Conservation (phyloP, 2,113 vertebrate genomes). For the Thinocorus orbignyianus region DNA sequence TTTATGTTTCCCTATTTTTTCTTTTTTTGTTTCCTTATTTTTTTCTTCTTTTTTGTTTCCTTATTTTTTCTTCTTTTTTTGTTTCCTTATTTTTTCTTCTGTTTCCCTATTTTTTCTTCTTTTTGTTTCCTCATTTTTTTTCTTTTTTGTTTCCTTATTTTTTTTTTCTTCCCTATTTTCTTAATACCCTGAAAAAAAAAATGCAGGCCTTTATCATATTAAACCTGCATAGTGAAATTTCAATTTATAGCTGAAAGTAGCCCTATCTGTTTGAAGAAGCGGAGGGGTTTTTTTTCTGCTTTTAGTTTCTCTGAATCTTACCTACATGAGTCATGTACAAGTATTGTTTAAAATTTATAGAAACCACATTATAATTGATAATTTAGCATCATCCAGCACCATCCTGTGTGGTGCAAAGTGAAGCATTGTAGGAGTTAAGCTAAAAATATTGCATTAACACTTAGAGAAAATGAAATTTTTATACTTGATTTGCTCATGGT, state of each 20-base stretch:
- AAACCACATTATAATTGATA: constrained; percentile 65
- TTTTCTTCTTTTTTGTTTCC: too few species aligned
- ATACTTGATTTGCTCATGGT: constrained; percentile 68
- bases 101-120: neutral
- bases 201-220: constrained; percentile 11
- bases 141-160: too few species aligned
- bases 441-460: constrained; percentile 72
- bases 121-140: too few species aligned
- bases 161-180: neutral
- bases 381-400: constrained; percentile 61
- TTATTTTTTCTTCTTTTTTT: too few species aligned
- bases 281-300: neutral
- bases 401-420: constrained; percentile 50
- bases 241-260: constrained; percentile 53
- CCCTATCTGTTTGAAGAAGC: constrained; percentile 13
- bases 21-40: neutral
- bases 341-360: constrained; percentile 55
- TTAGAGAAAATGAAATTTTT: constrained; percentile 72
- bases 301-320: constrained; percentile 47
- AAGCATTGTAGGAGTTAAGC: constrained; percentile 54
- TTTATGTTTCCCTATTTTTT: too few species aligned
- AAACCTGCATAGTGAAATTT: constrained; percentile 50
- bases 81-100: neutral
- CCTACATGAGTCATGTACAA: constrained; percentile 29
- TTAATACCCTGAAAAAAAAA: neutral